Base-by-base conservation (phyloP, 2,797 vertebrate genomes). In the Lepus townsendii region DNA sequence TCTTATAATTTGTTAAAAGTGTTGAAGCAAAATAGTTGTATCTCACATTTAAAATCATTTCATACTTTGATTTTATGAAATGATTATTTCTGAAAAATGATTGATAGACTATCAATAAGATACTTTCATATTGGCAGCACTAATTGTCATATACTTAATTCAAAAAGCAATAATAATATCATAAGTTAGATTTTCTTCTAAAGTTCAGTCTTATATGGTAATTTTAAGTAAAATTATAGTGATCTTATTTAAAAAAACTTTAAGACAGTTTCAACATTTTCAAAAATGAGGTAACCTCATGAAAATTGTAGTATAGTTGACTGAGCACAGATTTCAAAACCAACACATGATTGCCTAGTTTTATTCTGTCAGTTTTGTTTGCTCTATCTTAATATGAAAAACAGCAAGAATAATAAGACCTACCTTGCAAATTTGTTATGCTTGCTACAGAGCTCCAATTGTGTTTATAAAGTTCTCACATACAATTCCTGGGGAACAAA, bases 31-130 rank as follows among this genome's bases (percentile, higher is more conserved):
- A 12, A 57, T 4, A 4, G 63, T 87, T 66, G 76, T 50, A 82
- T 95, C 19, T 32, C 20, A n/a, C 19, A 73, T 91, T 80, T 91
- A 4, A 73, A 93, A 3, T 92, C 82, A 27, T 77, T 7, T n/a
- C 5, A 38, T 88, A 26, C 32, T 92, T 32, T 30, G 72, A 73
- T 93, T 71, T 72, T 17, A 14, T 60, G 1, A 0, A 73, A 93
- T 83, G 91, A 42, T 47, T 47, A 7, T 42, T 42, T 42, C 42
- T 47, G 42, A 8, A 47, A 47, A 47, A 47, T 47, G 42, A 47
- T 47, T 47, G 42, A 47, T 47, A 47, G 90, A 9, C 3, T 88
- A 4, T 90, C 42, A 78, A 88, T 90, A 71, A 82, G 11, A 85
- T 77, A 89, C 69, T 16, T 13, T 65, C 16, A 88, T 38, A 92